These are phyloP conservation scores for Botia kubotai DNA, from an alignment of 2,797 vertebrate species.

Conservation along the genomic window DNA sequence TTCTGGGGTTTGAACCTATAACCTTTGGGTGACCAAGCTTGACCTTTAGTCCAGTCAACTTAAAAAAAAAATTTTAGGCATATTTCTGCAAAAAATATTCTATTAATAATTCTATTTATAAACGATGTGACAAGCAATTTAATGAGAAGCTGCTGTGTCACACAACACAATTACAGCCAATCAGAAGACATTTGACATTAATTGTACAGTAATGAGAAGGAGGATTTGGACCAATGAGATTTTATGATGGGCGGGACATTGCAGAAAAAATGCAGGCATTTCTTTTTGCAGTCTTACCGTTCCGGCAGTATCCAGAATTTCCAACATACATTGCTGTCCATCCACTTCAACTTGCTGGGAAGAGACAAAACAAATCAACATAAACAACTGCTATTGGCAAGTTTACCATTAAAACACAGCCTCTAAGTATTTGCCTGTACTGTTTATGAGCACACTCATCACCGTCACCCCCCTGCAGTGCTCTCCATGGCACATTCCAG, in stretches of 20 bases:
- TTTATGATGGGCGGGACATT: neutral
- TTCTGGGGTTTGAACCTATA: no score
- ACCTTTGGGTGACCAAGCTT: no score
- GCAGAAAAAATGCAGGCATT: neutral
- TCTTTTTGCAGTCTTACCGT: conserved; percentile 77
- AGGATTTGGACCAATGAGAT: neutral
- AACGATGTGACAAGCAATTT: no score
- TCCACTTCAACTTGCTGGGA: conserved; percentile 91
- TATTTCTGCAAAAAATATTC: no score
- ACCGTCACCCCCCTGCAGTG: neutral
- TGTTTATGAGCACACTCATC: neutral
- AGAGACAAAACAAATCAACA: conserved; percentile 21
- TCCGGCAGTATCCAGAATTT: conserved; percentile 90
- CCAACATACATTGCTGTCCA: conserved; percentile 91
- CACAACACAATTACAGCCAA: no score
- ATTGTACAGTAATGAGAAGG: no score
- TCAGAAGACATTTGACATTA: neutral
- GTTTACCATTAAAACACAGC: conserved; percentile 14
- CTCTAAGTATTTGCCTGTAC: neutral
- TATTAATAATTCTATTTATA: no score
- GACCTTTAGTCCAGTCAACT: no score
- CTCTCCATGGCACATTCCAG: conserved; percentile 14
- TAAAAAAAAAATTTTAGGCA: no score
- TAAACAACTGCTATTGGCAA: neutral
- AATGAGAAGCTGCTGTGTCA: no score